A percentile compares a stretch with the other conserved stretches of the same genome.
These are phyloP conservation scores for human (Homo sapiens) DNA, from an alignment of 2,113 vertebrate species.

Conservation along the genomic window DNA sequence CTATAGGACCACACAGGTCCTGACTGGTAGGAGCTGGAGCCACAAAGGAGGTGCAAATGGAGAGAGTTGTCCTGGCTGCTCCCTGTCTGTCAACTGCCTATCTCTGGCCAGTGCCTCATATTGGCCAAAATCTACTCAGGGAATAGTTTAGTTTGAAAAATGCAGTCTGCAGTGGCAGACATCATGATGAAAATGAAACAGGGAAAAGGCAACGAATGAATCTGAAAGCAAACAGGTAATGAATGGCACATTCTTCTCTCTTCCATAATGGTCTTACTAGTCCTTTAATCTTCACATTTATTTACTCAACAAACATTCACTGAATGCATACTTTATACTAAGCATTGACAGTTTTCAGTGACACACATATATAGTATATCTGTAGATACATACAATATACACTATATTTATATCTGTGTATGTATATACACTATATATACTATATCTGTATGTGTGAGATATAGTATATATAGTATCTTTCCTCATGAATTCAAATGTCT, in stretches of 20 bases:
- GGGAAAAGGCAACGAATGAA: neutral
- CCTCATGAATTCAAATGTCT: neutral
- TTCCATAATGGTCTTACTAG: neutral
- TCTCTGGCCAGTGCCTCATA: neutral
- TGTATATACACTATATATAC: neutral
- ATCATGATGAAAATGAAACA: neutral
- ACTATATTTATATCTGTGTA: neutral
- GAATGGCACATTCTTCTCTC: neutral
- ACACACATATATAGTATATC: neutral
- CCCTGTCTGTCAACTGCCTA: neutral
- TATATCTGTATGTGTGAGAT: too few species aligned
- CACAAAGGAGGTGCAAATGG: neutral
- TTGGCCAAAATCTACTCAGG: neutral
- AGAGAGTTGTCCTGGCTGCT: neutral
- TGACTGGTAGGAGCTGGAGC: neutral
- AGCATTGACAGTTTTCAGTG: neutral
- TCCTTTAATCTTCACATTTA: neutral
- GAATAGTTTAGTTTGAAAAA: neutral
- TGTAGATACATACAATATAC: neutral
- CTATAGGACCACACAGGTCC: neutral
- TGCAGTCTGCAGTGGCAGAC: neutral
- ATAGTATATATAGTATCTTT: neutral
- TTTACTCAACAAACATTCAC: neutral
- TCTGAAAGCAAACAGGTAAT: neutral
- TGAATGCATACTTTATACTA: neutral